Evolutionary conservation across 2,113 vertebrate species (phyloP).

Genomic region (Ursus arctos): DNA sequence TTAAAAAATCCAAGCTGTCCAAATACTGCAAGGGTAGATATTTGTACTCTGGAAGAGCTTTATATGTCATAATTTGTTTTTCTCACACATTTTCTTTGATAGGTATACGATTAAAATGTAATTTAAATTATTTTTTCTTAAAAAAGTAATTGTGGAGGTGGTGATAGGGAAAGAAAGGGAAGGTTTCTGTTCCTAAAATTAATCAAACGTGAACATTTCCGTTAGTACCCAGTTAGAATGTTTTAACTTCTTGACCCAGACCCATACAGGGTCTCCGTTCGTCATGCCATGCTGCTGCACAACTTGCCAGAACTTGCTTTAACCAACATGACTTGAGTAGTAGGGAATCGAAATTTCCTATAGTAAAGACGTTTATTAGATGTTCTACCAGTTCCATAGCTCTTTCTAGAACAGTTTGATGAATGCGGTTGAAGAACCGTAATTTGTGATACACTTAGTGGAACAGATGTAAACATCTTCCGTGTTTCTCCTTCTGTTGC

Average conservation of each 20-base stretch:
- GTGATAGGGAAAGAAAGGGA: neutral
- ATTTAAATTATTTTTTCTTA: neutral
- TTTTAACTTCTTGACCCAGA: neutral
- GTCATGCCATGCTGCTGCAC: neutral
- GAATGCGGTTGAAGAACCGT: neutral
- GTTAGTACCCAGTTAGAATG: neutral
- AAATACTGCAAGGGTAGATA: neutral
- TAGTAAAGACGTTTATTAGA: neutral
- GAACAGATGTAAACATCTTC: neutral
- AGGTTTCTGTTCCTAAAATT: neutral
- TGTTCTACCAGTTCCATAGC: neutral
- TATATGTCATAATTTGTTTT: neutral
- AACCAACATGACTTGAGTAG: neutral
- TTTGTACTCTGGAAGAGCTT: neutral
- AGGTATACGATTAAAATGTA: neutral
- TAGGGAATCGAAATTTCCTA: neutral
- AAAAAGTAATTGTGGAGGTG: neutral
- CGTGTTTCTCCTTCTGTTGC: neutral
- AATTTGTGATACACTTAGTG: neutral
- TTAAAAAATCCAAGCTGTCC: neutral
- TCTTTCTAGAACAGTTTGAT: slow-evolving; percentile 10
- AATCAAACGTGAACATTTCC: neutral
- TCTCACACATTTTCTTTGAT: neutral
- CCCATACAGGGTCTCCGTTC: neutral
- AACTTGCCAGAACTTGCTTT: slow-evolving; percentile 1